Evolutionary conservation across 2,797 vertebrate genomes (phyloP), one percentile per base, ranked within the genome.

Genomic region (Darevskia nairensis): DNA sequence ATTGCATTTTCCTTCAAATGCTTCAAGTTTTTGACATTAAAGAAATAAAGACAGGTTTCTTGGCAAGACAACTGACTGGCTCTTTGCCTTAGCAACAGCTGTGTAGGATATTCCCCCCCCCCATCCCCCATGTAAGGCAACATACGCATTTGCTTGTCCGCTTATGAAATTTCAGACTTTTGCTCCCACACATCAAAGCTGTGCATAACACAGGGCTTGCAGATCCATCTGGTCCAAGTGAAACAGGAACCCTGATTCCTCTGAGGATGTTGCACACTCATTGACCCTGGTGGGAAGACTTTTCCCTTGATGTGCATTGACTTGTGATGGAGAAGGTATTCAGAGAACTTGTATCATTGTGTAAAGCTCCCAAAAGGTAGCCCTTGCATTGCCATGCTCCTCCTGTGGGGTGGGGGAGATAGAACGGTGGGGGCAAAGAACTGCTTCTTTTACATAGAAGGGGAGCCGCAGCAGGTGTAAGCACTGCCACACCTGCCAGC

Each of bases 41-140:
- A 84, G 90, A 89, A 92, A 94, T 90, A 87, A 88, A 94, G 90
- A 93, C 93, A 94, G 92, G 89, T 94, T 93, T 93, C 90, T 88
- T 93, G 92, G 94, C 92, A 86, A 89, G 69, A 91, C 25, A 81
- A 66, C 66, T 68, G 89, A 55, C 89, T 94, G 94, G 92, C 93
- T 92, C 76, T 90, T 86, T 91, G 92, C 94, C 94, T 87, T 90
- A 94, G 1, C 91, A 93, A 92, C 94, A 95, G 94, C 93, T 93
- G 92, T 90, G 92, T 61, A 76, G 89, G 82, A 64, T 93, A 90
- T 92, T 89, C 35, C 3, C 35, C 90, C 85, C 90, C 88, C 86
- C 91, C 89, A 89, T 72, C 0, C 0, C 32, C 4, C 91, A 80
- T 91, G 88, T 91, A 9, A 81, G 66, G 78, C 84, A 66, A 72